These are phyloP conservation scores for Leuciscus waleckii DNA, from an alignment of 2,797 vertebrate genomes.

Conservation along the genomic window DNA sequence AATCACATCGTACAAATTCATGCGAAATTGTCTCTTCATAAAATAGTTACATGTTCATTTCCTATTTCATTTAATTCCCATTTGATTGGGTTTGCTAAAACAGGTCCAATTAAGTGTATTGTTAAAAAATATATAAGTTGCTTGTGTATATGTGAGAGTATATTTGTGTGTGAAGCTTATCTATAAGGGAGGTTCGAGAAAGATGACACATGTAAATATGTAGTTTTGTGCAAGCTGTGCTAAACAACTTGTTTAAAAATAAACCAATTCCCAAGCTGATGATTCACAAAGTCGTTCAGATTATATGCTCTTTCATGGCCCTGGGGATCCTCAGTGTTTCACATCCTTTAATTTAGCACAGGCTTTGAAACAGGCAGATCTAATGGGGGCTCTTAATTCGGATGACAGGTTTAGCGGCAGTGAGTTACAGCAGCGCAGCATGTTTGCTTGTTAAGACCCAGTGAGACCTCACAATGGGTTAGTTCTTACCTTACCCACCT, in stretches of 20 bases:
- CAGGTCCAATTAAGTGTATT: neutral
- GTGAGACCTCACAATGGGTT: constrained; percentile 69
- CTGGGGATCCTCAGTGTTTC: constrained; percentile 73
- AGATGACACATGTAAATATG: constrained; percentile 26
- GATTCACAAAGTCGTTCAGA: constrained; percentile 82
- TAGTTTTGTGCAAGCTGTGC: constrained; percentile 25
- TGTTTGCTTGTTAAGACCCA: constrained; percentile 72
- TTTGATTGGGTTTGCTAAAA: neutral
- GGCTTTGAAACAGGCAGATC: constrained; percentile 75
- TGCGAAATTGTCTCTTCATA: neutral
- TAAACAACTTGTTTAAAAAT: constrained; percentile 49
- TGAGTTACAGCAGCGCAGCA: constrained; percentile 76
- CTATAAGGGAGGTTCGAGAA: neutral
- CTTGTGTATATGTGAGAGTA: neutral
- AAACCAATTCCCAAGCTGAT: constrained; percentile 58
- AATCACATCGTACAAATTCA: neutral
- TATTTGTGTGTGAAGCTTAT: neutral
- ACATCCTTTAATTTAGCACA: constrained; percentile 71
- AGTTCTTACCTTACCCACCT: constrained; percentile 40
- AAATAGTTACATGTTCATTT: neutral
- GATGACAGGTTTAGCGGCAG: constrained; percentile 79
- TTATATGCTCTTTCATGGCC: constrained; percentile 69
- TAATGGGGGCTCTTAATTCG: constrained; percentile 83
- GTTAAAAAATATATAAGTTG: neutral
- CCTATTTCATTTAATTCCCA: no score